Evolutionary conservation across 2,113 vertebrate genomes (phyloP), one percentile per base, ranked within the genome.

Genomic region (Equus przewalskii): DNA sequence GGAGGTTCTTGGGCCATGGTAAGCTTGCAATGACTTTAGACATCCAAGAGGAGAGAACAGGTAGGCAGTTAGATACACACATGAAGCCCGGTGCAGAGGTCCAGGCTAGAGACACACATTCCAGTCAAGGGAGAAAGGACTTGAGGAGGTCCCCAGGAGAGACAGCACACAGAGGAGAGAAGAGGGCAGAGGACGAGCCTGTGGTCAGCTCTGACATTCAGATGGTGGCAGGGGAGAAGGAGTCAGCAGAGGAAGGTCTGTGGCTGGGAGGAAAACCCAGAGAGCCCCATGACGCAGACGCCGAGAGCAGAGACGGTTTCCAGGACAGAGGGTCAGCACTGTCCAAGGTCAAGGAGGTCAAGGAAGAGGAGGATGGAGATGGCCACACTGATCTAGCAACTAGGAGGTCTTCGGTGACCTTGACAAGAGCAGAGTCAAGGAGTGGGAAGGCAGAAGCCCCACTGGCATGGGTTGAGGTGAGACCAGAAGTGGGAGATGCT

Each of bases 131-230:
- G 9, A 60, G 56, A 41, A 49, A n/a, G 78, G 28, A 10, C 14
- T 5, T 12, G 1, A 1, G 6, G 49, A 81, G 33, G 36, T 15
- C 24, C 3, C 3, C 8, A 22, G 19, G 69, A 54, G 0, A 76
- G 33, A 73, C 64, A 46, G 22, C 46, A 75, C 36, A 86, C n/a
- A 16, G 46, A 70, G 24, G 62, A 44, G 33, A 69, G 24, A 10
- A 28, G 51, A 19, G 11, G 41, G 14, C n/a, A 14, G 12, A 60
- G 49, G 33, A 16, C 15, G 33, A 19, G 76, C 28, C 69, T 46
- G 49, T 1, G 12, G 56, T n/a, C 41, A 75, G 60, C 67, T 41
- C 65, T 30, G 16, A 83, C 10, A 13, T 49, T 21, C 4, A 13
- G 13, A 22, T 18, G 46, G 3, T 16, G 33, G 33, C 11, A 69